Conservation (phyloP, 1,140 invertebrate species). For the Mya arenaria region DNA sequence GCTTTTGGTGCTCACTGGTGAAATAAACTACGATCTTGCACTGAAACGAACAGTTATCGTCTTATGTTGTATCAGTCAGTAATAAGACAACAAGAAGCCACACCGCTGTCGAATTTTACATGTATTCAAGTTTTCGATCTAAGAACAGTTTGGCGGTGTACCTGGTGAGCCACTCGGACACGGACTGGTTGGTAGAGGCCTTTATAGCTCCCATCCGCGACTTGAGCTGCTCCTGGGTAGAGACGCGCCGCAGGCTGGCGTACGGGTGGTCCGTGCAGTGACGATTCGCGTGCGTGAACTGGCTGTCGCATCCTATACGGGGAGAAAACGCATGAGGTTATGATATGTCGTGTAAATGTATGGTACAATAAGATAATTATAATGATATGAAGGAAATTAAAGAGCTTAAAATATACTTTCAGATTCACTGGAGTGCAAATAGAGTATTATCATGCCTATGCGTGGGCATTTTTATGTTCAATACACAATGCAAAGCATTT, state of each 20-base stretch:
- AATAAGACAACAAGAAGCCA: neutral
- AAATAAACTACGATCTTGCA: too few relatives aligned
- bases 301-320: constrained; percentile 83
- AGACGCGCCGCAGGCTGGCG: constrained; percentile 72
- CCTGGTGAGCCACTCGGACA: constrained; percentile 64
- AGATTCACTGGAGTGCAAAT: too few relatives aligned
- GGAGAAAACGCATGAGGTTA: neutral
- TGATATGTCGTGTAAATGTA: too few relatives aligned
- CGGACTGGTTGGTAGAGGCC: constrained; percentile 52
- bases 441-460: too few relatives aligned
- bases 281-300: constrained; percentile 92
- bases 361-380: too few relatives aligned
- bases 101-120: neutral
- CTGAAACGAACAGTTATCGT: too few relatives aligned
- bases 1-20: too few relatives aligned
- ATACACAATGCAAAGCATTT: too few relatives aligned
- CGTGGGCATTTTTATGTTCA: too few relatives aligned
- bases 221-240: constrained; percentile 56
- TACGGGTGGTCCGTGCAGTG: constrained; percentile 84
- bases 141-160: neutral
- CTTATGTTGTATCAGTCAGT: too few relatives aligned
- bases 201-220: constrained; percentile 53
- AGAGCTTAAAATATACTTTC: too few relatives aligned
- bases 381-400: too few relatives aligned
- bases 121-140: neutral